Percentiles rank a stretch among this genome's conserved stretches.
Conservation (phyloP, 2,797 vertebrate genomes). For the Hapalemur alaotrensis region DNA sequence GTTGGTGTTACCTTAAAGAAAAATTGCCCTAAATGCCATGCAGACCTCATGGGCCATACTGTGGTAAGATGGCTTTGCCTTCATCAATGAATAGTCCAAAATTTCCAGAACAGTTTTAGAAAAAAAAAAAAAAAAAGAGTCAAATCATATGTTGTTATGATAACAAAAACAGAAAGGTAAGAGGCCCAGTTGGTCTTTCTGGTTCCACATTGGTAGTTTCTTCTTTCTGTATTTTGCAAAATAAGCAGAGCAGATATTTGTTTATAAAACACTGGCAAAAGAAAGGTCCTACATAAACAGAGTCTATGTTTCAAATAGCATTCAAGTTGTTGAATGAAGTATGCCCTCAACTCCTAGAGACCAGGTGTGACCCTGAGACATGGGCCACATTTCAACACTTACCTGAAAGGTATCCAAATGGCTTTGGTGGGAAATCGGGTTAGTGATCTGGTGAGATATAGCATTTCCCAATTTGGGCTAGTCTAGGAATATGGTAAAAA, state of each 20-base stretch:
- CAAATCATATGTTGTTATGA: not conserved
- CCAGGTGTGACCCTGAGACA: not conserved
- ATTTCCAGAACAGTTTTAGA: not conserved
- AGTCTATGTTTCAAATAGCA: constrained; percentile 45
- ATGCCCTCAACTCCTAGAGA: not conserved
- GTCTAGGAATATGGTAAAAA: not conserved
- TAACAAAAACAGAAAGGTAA: not conserved
- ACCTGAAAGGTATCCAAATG: constrained; percentile 37
- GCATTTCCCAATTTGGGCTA: not conserved
- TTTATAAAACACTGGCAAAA: constrained; percentile 39
- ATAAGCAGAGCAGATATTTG: constrained; percentile 48
- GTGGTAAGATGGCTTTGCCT: not conserved
- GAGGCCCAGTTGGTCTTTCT: not conserved
- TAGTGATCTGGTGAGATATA: not conserved
- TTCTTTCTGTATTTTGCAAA: constrained; percentile 29
- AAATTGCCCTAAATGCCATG: not conserved
- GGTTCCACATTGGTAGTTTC: not conserved
- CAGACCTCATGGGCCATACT: not conserved
- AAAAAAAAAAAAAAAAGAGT: not conserved
- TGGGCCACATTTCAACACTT: constrained; percentile 50
- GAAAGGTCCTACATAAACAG: constrained; percentile 38
- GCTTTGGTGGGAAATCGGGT: not conserved
- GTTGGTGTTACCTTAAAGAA: constrained; percentile 12
- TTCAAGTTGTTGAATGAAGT: not conserved
- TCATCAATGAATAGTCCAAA: constrained; percentile 4